A percentile compares a stretch with the other conserved stretches of the same genome.
Evolutionary conservation across 2,797 vertebrate species (phyloP).

Genomic region (Gobio occitaniae): DNA sequence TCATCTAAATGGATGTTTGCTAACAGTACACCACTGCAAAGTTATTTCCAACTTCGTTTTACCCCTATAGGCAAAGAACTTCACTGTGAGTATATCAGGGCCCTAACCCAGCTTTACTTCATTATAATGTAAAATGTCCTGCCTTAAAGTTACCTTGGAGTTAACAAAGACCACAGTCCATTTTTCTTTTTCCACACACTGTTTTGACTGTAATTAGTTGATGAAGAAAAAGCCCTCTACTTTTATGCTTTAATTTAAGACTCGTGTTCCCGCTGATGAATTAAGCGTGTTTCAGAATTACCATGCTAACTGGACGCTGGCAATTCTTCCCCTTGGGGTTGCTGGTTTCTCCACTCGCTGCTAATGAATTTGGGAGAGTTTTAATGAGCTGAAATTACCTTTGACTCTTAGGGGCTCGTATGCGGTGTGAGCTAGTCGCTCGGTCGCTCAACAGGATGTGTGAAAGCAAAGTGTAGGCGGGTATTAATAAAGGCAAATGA

Average conservation of each 20-base stretch:
- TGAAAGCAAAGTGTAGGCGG: constrained; percentile 25
- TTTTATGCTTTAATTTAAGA: constrained; percentile 45
- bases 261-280: constrained; percentile 44
- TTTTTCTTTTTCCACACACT: not conserved
- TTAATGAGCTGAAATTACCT: constrained; percentile 55
- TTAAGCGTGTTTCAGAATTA: constrained; percentile 45
- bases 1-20: not conserved
- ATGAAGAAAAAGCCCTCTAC: constrained; percentile 41
- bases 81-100: not conserved
- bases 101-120: not conserved
- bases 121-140: not conserved
- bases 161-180: not conserved
- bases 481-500: constrained; percentile 48
- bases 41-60: not conserved
- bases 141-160: not conserved
- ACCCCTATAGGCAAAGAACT: not conserved
- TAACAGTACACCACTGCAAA: not conserved
- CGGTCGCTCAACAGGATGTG: constrained; percentile 12
- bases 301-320: constrained; percentile 33
- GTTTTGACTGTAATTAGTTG: constrained; percentile 42
- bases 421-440: not conserved
- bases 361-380: constrained; percentile 55
- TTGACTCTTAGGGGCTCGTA: constrained; percentile 41
- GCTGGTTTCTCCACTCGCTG: constrained; percentile 6
- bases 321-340: constrained; percentile 32